Percentiles rank a stretch among this genome's conserved stretches.
These are phyloP conservation scores for Coelinius sp. DNA, from an alignment of 2,888 invertebrate genomes.

Conservation along the genomic window DNA sequence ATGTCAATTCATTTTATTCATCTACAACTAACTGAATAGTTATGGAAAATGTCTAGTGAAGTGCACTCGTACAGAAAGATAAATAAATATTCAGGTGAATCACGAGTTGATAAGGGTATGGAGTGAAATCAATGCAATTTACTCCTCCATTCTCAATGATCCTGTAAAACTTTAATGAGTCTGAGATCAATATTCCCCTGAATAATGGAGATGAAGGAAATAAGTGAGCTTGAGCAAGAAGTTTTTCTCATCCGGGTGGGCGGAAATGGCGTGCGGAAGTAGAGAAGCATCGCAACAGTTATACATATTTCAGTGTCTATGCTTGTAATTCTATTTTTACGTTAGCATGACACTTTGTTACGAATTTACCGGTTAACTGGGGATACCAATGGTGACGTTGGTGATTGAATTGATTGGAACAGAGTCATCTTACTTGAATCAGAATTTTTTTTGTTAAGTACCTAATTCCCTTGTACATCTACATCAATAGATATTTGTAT, in stretches of 20 bases:
- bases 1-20: no score
- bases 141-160: not conserved
- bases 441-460: no score
- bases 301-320: slow-evolving; percentile 25
- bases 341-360: slow-evolving; percentile 4
- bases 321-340: slow-evolving; percentile 20
- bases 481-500: no score
- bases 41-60: slow-evolving; percentile 3
- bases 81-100: slow-evolving; percentile 6
- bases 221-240: not conserved
- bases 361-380: slow-evolving; percentile 19
- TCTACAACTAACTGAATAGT: not conserved
- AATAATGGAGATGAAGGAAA: not conserved
- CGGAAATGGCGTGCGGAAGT: slow-evolving; percentile 15
- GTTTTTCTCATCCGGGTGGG: not conserved
- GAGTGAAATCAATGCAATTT: not conserved
- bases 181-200: not conserved
- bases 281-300: slow-evolving; percentile 2
- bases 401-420: no score
- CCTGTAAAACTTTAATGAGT: not conserved
- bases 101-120: not conserved
- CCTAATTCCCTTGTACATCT: no score
- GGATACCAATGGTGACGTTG: not conserved
- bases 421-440: no score
- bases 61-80: not conserved